Percentiles rank a stretch among this genome's conserved stretches.
Conservation (phyloP, 2,888 invertebrate species). For the Drosophila conformis region DNA sequence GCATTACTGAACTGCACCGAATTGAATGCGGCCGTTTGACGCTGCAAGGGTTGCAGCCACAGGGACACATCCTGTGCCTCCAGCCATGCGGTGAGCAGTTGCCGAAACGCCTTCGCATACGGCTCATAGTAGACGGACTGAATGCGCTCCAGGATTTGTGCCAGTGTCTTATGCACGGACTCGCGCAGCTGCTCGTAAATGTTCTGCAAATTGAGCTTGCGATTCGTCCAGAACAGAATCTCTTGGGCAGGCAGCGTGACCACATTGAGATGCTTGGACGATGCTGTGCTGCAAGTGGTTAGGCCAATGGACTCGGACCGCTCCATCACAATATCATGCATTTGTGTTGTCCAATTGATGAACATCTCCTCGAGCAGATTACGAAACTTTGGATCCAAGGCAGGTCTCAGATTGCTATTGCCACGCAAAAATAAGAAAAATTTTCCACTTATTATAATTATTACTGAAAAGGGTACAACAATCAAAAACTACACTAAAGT, state of each 20-base stretch:
- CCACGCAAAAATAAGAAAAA: conserved; percentile 23
- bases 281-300: conserved; percentile 1
- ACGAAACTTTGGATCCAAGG: conserved; percentile 78
- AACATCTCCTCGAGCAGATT: conserved; percentile 94
- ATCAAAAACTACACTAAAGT: background rate
- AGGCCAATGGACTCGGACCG: conserved; percentile 67
- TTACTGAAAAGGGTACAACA: background rate
- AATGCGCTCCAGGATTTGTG: conserved; percentile 90
- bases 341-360: conserved; percentile 94
- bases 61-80: conserved; percentile 94
- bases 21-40: conserved; percentile 87
- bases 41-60: conserved; percentile 91
- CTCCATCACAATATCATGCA: conserved; percentile 86
- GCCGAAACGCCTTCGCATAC: conserved; percentile 92
- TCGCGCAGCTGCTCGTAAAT: conserved; percentile 94
- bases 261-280: conserved; percentile 40
- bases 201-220: conserved; percentile 92
- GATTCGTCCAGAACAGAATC: conserved; percentile 92
- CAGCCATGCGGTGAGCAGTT: conserved; percentile 90
- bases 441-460: conserved; percentile 2
- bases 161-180: conserved; percentile 92
- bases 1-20: conserved; percentile 89
- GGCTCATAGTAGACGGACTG: conserved; percentile 92
- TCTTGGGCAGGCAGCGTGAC: conserved; percentile 88
- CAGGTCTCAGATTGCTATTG: conserved; percentile 65